A percentile compares a stretch with the other conserved stretches of the same genome.
These are phyloP conservation scores for Cyclina sinensis DNA, from an alignment of 1,140 invertebrate genomes.

Conservation along the genomic window DNA sequence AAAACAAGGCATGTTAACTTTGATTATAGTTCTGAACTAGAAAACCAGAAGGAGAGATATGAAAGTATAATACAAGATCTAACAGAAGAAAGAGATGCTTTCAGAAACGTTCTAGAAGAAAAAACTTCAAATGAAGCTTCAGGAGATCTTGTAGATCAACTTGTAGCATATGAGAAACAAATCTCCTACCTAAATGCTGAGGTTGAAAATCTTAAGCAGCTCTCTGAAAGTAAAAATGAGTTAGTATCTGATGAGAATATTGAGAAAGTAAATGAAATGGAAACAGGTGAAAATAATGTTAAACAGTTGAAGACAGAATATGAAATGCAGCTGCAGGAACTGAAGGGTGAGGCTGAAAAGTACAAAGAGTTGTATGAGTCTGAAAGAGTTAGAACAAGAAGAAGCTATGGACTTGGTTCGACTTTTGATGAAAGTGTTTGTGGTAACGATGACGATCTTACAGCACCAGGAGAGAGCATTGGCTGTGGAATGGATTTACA, in stretches of 20 bases:
- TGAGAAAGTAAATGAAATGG: background rate
- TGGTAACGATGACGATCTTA: background rate
- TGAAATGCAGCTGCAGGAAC: background rate
- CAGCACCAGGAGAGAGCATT: background rate
- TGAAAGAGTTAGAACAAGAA: background rate
- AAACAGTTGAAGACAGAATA: background rate
- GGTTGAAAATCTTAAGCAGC: background rate
- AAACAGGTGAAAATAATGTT: background rate
- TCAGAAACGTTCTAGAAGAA: background rate
- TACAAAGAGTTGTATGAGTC: background rate
- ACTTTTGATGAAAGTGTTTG: conserved; percentile 30
- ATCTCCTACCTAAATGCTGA: background rate
- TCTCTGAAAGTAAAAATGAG: background rate
- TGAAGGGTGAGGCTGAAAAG: background rate
- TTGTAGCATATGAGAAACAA: background rate
- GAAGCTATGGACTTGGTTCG: background rate
- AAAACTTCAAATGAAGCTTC: background rate
- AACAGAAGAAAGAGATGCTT: conserved; percentile 27
- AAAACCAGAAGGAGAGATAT: conserved; percentile 44
- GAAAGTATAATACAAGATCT: conserved; percentile 29
- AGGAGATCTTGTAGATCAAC: background rate
- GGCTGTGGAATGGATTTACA: conserved; percentile 13
- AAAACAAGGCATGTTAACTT: background rate
- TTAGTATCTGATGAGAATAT: background rate
- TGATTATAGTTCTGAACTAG: conserved; percentile 33